Base-by-base conservation (phyloP, 1,140 invertebrate genomes). In the Sarcophaga peregrina region DNA sequence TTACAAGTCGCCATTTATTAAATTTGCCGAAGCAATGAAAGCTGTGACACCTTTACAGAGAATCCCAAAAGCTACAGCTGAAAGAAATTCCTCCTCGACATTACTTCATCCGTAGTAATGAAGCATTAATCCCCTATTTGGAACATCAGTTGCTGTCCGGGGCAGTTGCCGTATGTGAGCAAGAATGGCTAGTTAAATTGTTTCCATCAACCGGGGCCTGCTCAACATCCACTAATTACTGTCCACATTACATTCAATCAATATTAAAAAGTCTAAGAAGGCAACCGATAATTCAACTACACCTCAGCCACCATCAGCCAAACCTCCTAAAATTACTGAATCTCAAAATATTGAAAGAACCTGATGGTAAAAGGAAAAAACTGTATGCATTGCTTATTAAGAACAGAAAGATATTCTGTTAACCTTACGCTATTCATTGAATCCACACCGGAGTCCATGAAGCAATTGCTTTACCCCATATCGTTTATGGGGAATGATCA, bases 401-500 rank as follows among this genome's bases (percentile, higher is more conserved):
- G 13, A 8, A 52, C 50, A 8, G 13, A 13, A 52, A 6, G 10
- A 25, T 75, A 75, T 75, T 75, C 13, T n/a, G 7, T 5, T 4
- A 78, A 47, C 45, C 75, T 9, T 47, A 37, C 8, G 46, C 47
- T 15, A 78, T 48, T 8, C 75, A 78, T 50, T 10, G 47, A 15
- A 78, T 85, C n/a, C 83, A 82, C 47, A 62, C 78, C 15, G 54
- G 37, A 37, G 58, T 78, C 13, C 45, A 83, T 46, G n/a, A 20
- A 45, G 85, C 85, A 17, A 84, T 85, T 58, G 74, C 85, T n/a
- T 54, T 82, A 8, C 85, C 10, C 85, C 85, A 15, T 86, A 85
- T 75, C 62, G 84, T 3, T 75, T 85, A 68, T 80, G 84, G 8
- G 47, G 83, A 54, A 89, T 91, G 88, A 52, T 91, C 0, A 20